Evolutionary conservation across 2,797 vertebrate genomes (phyloP).

Genomic region (Tenualosa ilisha): DNA sequence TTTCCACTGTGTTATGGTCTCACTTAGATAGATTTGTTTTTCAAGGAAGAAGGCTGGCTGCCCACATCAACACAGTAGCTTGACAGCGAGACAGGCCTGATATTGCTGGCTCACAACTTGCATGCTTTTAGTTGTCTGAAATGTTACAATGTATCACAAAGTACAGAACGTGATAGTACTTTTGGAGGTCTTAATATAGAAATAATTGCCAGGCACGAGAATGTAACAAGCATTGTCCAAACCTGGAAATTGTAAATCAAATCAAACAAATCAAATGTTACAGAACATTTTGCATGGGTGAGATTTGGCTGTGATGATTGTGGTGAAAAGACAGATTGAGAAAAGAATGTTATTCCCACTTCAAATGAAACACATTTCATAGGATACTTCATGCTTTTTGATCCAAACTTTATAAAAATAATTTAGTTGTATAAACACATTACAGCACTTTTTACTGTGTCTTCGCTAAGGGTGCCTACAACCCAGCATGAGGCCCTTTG

Average conservation of each 20-base stretch:
- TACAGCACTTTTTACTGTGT: background rate
- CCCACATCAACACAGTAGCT: background rate
- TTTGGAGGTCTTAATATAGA: constrained; percentile 6
- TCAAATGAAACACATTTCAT: background rate
- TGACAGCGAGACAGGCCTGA: background rate
- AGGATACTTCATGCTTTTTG: background rate
- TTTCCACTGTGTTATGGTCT: background rate
- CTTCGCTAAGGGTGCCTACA: background rate
- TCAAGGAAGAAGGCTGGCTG: background rate
- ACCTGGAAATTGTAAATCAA: background rate
- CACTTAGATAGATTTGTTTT: constrained; percentile 5
- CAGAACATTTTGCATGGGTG: background rate
- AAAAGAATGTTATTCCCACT: background rate
- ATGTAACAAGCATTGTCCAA: background rate
- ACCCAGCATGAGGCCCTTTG: constrained; percentile 32
- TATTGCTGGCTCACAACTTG: background rate
- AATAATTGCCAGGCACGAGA: background rate
- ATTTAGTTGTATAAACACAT: background rate
- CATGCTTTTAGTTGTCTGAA: background rate
- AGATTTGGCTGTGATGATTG: background rate
- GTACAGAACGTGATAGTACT: background rate
- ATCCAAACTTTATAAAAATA: background rate
- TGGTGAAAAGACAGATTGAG: background rate
- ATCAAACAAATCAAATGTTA: background rate
- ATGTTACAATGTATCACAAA: background rate